These are phyloP conservation scores for Drosophila melanosoma DNA, from an alignment of 2,888 invertebrate genomes.

Conservation along the genomic window DNA sequence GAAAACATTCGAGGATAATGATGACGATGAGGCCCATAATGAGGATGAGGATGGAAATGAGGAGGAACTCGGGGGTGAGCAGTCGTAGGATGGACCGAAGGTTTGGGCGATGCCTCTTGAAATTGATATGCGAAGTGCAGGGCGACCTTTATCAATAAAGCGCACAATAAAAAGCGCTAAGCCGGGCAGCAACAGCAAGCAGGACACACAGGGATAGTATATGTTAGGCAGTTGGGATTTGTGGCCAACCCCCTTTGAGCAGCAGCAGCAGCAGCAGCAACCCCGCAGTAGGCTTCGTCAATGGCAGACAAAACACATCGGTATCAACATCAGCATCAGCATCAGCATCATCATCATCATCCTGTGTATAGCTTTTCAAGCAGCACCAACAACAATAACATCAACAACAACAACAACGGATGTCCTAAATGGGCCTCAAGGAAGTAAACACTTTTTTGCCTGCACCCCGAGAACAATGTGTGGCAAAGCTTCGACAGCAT, in stretches of 20 bases:
- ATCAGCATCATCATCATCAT: constrained; percentile 31
- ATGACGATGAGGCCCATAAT: constrained; percentile 35
- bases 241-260: constrained; percentile 46
- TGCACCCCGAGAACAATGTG: constrained; percentile 48
- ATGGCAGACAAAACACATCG: constrained; percentile 25
- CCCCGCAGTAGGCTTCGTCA: constrained; percentile 39
- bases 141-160: constrained; percentile 60
- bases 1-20: constrained; percentile 82
- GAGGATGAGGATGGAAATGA: not conserved
- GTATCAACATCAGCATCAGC: constrained; percentile 8
- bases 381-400: constrained; percentile 25
- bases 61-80: not conserved
- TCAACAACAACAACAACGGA: constrained; percentile 53
- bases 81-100: not conserved
- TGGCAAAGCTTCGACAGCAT: constrained; percentile 51
- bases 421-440: constrained; percentile 74
- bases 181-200: constrained; percentile 22
- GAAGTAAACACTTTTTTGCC: constrained; percentile 74
- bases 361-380: constrained; percentile 43
- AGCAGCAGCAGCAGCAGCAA: constrained; percentile 35
- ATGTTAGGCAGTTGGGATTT: constrained; percentile 41
- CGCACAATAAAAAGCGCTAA: constrained; percentile 59
- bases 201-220: constrained; percentile 19
- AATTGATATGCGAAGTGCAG: constrained; percentile 72
- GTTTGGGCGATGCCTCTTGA: constrained; percentile 65